A percentile compares a stretch with the other conserved stretches of the same genome.
Conservation (phyloP, 1,140 invertebrate species). For the Drosophila triauraria region DNA sequence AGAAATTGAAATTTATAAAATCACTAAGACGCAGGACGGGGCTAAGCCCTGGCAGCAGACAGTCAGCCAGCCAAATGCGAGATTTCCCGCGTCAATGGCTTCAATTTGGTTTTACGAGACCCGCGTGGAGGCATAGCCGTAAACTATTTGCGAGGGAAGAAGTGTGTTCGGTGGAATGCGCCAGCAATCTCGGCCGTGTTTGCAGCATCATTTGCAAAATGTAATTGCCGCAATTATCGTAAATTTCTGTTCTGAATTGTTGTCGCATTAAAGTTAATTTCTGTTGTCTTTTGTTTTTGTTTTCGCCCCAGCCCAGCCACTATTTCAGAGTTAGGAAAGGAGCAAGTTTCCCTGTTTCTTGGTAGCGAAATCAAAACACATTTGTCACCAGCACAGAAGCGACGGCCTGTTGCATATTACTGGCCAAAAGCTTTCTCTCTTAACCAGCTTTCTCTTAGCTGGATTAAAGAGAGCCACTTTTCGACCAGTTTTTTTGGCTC, state of each 20-base stretch:
- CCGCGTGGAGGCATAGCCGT: slow-evolving; percentile 12
- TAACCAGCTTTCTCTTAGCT: slow-evolving; percentile 15
- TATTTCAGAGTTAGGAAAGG: slow-evolving; percentile 57
- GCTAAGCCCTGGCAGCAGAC: slow-evolving; percentile 24
- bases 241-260: slow-evolving; percentile 76
- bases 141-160: slow-evolving; percentile 32
- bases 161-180: slow-evolving; percentile 23
- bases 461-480: slow-evolving; percentile 30
- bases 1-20: slow-evolving; percentile 84
- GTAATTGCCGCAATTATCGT: slow-evolving; percentile 80
- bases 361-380: slow-evolving; percentile 68
- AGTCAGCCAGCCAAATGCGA: slow-evolving; percentile 53
- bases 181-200: slow-evolving; percentile 58
- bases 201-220: slow-evolving; percentile 73
- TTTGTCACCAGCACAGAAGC: slow-evolving; percentile 45
- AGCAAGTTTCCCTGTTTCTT: slow-evolving; percentile 24
- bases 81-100: slow-evolving; percentile 76
- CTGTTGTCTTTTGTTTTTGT: slow-evolving; percentile 57
- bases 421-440: slow-evolving; percentile 58
- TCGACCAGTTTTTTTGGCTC: slow-evolving; percentile 62
- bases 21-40: slow-evolving; percentile 4
- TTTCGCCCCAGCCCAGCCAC: slow-evolving; percentile 20
- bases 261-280: slow-evolving; percentile 79
- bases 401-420: slow-evolving; percentile 72
- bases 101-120: slow-evolving; percentile 76